Conservation (phyloP, 2,888 invertebrate genomes). For the Chloromyia formosa region DNA sequence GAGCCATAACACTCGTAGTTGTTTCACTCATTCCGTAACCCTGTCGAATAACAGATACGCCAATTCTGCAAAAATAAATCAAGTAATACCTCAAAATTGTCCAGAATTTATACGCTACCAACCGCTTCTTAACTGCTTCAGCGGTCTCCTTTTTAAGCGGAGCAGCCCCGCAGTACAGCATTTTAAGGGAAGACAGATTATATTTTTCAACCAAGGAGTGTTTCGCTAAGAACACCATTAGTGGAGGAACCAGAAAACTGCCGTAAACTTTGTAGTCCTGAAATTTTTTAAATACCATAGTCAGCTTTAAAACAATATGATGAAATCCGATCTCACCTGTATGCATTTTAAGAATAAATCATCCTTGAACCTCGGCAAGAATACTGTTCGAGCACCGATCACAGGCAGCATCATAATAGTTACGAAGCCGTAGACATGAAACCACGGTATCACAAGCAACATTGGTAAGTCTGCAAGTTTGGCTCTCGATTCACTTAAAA, state of each 20-base stretch:
- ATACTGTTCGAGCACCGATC: neutral
- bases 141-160: slow-evolving; percentile 79
- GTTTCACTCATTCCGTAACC: slow-evolving; percentile 85
- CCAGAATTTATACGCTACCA: neutral
- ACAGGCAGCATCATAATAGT: neutral
- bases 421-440: slow-evolving; percentile 6
- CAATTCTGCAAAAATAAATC: slow-evolving; percentile 54
- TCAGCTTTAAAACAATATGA: neutral
- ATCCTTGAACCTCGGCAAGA: neutral
- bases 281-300: too few relatives aligned
- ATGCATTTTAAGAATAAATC: slow-evolving; percentile 7
- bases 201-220: slow-evolving; percentile 79
- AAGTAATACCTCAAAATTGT: too few relatives aligned
- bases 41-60: slow-evolving; percentile 70
- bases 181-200: slow-evolving; percentile 76
- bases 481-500: neutral
- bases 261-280: neutral
- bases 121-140: slow-evolving; percentile 63
- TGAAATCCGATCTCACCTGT: neutral
- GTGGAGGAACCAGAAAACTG: neutral
- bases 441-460: neutral
- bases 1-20: slow-evolving; percentile 68
- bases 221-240: slow-evolving; percentile 65
- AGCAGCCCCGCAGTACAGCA: slow-evolving; percentile 82
- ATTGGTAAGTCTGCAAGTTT: neutral